Evolutionary conservation across 2,888 invertebrate genomes (phyloP).

Genomic region (Yponomeuta evonymella): DNA sequence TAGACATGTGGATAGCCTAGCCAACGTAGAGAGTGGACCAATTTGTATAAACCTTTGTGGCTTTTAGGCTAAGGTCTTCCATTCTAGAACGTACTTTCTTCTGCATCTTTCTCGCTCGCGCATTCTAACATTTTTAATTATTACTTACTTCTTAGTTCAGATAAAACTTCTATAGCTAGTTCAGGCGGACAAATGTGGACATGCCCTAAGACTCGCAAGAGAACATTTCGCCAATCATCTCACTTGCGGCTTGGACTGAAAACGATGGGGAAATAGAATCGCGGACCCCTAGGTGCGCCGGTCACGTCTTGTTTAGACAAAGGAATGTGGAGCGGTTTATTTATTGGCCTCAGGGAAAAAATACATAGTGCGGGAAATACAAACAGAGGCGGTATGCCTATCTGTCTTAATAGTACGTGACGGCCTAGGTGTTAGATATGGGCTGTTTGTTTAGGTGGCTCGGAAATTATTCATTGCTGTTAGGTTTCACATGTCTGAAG

Average conservation of each 20-base stretch:
- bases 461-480: too few species aligned
- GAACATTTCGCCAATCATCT: not conserved
- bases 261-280: not conserved
- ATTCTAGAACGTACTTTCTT: not conserved
- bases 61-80: not conserved
- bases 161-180: too few species aligned
- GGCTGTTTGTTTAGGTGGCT: too few species aligned
- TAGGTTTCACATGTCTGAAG: too few species aligned
- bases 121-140: too few species aligned
- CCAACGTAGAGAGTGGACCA: too few species aligned
- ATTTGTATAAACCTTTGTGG: too few species aligned
- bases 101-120: not conserved
- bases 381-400: not conserved
- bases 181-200: not conserved
- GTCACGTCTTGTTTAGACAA: constrained; percentile 3
- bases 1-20: too few species aligned
- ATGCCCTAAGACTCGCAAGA: not conserved
- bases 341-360: not conserved
- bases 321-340: not conserved
- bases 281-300: not conserved
- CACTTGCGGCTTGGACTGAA: not conserved
- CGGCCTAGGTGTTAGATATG: too few species aligned
- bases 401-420: too few species aligned
- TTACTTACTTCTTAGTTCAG: too few species aligned
- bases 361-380: not conserved